Evolutionary conservation across 2,113 vertebrate species (phyloP).

Genomic region (Tragulus kanchil): DNA sequence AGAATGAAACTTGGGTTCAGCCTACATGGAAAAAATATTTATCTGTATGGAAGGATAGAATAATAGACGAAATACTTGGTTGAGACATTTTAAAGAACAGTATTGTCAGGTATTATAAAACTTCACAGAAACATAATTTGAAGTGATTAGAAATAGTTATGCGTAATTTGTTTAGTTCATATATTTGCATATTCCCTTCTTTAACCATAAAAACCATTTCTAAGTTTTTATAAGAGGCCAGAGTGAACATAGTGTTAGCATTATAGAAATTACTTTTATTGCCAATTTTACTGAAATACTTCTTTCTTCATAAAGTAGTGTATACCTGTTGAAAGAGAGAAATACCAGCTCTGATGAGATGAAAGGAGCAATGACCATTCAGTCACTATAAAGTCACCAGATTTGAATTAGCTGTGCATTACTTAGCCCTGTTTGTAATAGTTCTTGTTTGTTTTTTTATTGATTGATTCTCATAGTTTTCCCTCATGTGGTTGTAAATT

Average conservation of each 20-base stretch:
- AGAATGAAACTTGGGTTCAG: neutral
- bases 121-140: conserved; percentile 14
- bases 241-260: neutral
- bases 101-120: conserved; percentile 17
- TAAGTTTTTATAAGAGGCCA: conserved; percentile 28
- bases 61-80: neutral
- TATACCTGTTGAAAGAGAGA: neutral
- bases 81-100: conserved; percentile 22
- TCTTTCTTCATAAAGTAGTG: neutral
- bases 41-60: neutral
- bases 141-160: conserved; percentile 27
- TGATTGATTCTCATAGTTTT: neutral
- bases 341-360: neutral
- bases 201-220: neutral
- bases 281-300: neutral
- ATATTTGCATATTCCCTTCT: neutral
- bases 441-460: neutral
- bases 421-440: neutral
- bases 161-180: conserved; percentile 21
- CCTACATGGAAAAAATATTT: neutral
- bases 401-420: conserved; percentile 33
- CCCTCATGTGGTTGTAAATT: neutral
- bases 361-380: neutral
- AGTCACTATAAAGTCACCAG: neutral
- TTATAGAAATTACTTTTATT: conserved; percentile 18